Evolutionary conservation across 1,140 invertebrate genomes (phyloP), one percentile per base, ranked within the genome.

Genomic region (Brachionus rubens): DNA sequence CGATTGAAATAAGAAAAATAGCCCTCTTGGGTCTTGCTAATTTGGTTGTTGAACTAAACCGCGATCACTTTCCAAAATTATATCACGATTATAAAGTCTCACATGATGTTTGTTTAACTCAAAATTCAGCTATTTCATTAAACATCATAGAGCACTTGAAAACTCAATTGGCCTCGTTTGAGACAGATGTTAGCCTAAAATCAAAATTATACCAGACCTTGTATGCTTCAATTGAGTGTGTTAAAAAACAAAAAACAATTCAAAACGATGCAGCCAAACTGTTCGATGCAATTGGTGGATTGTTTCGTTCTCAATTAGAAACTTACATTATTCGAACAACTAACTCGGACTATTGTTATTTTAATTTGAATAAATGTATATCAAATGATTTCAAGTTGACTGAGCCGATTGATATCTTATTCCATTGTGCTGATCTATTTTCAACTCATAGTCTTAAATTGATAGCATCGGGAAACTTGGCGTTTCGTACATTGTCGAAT

Each of bases 331-430:
- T 28, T 4, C 21, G 19, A 65, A 33, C 6, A 46, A 14, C 43
- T 7, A 46, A 16, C 10, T 65, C 59, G 12, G 59, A 65, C 14
- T 41, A 21, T 6, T 36, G 19, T 6, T 65, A 65, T 43, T 65
- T 65, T 28, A 65, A 65, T 43, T 28, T 65, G 43, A 43, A 65
- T 14, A 65, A 65, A 46, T 65, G 59, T 19, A 43, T 26, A 24
- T 3, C 30, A 12, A 14, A 36, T 28, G 41, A 43, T 12, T 65
- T 65, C 5, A 65, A 43, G n/a, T 28, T 65, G 0, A 43, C 19
- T 36, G 59, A 65, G 24, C 59, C 59, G 26, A 65, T 65, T 26
- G 59, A 65, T 46, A 24, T 65, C 3, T 26, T 65, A 9, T 16
- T 65, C 4, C 59, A 65, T 36, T 65, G 59, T 41, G 59, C 59